Evolutionary conservation across 1,140 invertebrate species (phyloP).

Genomic region (Penaeus indicus): DNA sequence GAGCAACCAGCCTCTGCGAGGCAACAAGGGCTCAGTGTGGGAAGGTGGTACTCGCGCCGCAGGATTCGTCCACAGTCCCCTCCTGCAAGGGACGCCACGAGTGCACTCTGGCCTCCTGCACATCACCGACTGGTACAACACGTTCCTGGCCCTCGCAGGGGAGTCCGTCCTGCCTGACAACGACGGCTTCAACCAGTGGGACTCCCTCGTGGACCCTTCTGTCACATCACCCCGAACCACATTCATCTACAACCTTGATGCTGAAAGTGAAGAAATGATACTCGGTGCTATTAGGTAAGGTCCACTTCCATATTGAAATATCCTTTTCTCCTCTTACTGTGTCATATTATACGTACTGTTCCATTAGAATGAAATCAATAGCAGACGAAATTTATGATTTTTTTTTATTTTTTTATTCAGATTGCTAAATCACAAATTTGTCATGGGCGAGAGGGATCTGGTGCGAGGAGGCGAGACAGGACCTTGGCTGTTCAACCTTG

Average conservation of each 20-base stretch:
- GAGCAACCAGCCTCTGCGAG: slow-evolving; percentile 71
- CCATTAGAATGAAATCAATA: background rate
- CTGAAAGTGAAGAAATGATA: background rate
- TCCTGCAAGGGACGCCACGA: slow-evolving; percentile 67
- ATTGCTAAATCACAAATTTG: background rate
- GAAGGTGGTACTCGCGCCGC: slow-evolving; percentile 72
- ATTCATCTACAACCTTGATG: slow-evolving; percentile 49
- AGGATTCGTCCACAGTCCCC: slow-evolving; percentile 71
- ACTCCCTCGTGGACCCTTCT: background rate
- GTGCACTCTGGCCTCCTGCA: slow-evolving; percentile 50
- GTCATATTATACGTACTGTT: no score
- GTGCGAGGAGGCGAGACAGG: background rate
- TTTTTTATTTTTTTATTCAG: no score
- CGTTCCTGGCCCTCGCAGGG: slow-evolving; percentile 46
- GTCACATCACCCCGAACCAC: background rate
- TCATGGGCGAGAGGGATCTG: background rate
- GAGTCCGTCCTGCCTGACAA: background rate
- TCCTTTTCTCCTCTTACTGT: no score
- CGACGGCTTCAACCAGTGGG: slow-evolving; percentile 60
- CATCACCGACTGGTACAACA: slow-evolving; percentile 57
- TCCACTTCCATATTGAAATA: no score
- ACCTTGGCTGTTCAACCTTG: no score
- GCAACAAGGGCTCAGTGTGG: slow-evolving; percentile 72
- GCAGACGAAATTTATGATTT: background rate
- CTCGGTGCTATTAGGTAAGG: slow-evolving; percentile 36